Percentiles rank a stretch among this genome's conserved stretches.
These are phyloP conservation scores for Megalurothrips usitatus DNA, from an alignment of 2,888 invertebrate species.

Conservation along the genomic window DNA sequence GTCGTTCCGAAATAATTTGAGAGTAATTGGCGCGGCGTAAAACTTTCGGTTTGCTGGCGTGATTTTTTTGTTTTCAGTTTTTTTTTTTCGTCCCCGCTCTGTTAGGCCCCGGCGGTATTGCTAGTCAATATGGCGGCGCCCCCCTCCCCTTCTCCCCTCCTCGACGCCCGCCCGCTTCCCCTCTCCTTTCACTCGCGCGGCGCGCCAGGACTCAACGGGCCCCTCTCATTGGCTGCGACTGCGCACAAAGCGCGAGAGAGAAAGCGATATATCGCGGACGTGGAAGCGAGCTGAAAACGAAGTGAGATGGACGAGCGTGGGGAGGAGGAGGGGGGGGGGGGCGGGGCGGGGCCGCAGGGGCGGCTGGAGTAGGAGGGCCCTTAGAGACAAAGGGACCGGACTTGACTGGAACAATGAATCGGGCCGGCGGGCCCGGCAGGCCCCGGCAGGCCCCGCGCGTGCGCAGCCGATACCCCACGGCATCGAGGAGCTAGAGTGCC, in stretches of 20 bases:
- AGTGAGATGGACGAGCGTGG: background rate
- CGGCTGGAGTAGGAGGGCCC: no score
- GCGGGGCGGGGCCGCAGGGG: background rate
- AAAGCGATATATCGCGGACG: background rate
- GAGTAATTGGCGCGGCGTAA: no score
- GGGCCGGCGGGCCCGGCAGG: no score
- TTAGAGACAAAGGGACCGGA: background rate
- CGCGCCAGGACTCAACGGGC: background rate
- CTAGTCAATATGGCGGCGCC: background rate
- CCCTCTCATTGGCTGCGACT: slow-evolving; percentile 1
- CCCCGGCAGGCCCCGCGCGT: no score
- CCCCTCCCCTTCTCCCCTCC: background rate
- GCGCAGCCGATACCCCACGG: no score
- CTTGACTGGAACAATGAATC: background rate
- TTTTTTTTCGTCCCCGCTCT: no score
- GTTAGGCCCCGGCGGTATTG: no score
- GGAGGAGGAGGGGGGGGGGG: background rate
- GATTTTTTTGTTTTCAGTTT: no score
- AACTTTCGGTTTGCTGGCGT: no score
- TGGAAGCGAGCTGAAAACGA: background rate
- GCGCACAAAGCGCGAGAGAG: background rate
- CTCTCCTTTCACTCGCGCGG: background rate
- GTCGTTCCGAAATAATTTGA: background rate
- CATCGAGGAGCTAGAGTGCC: no score
- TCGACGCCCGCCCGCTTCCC: no score